Evolutionary conservation across 64 coral and sea anemone genomes (phyloP).

Genomic region (Orbicella faveolata): DNA sequence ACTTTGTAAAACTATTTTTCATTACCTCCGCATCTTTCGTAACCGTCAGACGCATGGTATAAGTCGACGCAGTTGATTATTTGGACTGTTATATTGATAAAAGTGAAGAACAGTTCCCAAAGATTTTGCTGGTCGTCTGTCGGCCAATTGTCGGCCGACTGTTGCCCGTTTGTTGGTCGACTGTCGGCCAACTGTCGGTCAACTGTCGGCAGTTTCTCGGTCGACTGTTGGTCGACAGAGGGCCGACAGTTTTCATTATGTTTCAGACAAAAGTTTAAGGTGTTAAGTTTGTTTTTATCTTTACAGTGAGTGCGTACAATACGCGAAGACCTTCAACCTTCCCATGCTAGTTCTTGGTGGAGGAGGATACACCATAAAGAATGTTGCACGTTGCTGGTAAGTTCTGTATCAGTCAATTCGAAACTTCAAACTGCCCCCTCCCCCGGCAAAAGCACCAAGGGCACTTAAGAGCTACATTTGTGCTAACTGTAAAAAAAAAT

Average conservation of each 20-base stretch:
- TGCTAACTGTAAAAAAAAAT: too few species aligned
- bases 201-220: too few species aligned
- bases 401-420: background rate
- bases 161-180: too few species aligned
- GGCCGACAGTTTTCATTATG: background rate
- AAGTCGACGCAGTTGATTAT: background rate
- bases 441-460: background rate
- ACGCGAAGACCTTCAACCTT: conserved; percentile 91
- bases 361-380: conserved; percentile 96
- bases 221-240: too few species aligned
- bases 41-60: background rate
- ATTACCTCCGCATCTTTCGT: background rate
- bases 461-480: background rate
- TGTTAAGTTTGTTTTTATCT: background rate
- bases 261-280: background rate
- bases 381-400: conserved; percentile 97
- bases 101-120: too few species aligned
- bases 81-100: background rate
- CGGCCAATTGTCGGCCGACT: too few species aligned
- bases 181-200: too few species aligned
- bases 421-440: background rate
- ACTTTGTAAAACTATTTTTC: too few species aligned
- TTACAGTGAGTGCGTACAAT: conserved; percentile 85
- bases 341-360: conserved; percentile 91
- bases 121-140: too few species aligned